These are phyloP conservation scores for Rhingia rostrata DNA, from an alignment of 2,888 invertebrate species.

Conservation along the genomic window DNA sequence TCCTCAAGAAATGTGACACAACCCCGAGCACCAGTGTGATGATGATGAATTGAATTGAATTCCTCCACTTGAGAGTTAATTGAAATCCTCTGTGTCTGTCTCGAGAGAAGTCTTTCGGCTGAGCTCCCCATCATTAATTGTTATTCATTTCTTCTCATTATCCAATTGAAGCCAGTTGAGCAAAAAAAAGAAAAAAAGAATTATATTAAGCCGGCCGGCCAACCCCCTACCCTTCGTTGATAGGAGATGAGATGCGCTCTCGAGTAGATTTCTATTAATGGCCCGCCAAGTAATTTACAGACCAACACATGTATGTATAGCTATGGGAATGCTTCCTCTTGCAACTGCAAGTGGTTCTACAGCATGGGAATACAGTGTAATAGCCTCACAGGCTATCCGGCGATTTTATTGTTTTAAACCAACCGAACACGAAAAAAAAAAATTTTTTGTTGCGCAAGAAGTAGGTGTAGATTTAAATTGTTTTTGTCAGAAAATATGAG, in stretches of 20 bases:
- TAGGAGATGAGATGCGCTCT: constrained; percentile 40
- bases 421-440: background rate
- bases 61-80: constrained; percentile 40
- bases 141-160: constrained; percentile 71
- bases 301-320: constrained; percentile 21
- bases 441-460: constrained; percentile 11
- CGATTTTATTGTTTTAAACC: constrained; percentile 2
- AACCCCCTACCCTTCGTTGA: background rate
- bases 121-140: constrained; percentile 52
- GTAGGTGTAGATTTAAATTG: constrained; percentile 12
- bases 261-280: constrained; percentile 65
- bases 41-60: constrained; percentile 32
- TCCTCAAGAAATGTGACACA: constrained; percentile 9
- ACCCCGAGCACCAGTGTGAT: background rate
- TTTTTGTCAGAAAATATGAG: background rate
- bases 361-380: background rate
- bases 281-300: constrained; percentile 67
- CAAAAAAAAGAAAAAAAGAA: constrained; percentile 7
- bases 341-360: background rate
- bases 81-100: constrained; percentile 27
- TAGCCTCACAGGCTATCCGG: background rate
- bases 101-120: constrained; percentile 46
- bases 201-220: constrained; percentile 16
- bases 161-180: constrained; percentile 71
- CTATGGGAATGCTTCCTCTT: background rate